Conservation (phyloP, 2,113 vertebrate species). For the Clarias magur region DNA sequence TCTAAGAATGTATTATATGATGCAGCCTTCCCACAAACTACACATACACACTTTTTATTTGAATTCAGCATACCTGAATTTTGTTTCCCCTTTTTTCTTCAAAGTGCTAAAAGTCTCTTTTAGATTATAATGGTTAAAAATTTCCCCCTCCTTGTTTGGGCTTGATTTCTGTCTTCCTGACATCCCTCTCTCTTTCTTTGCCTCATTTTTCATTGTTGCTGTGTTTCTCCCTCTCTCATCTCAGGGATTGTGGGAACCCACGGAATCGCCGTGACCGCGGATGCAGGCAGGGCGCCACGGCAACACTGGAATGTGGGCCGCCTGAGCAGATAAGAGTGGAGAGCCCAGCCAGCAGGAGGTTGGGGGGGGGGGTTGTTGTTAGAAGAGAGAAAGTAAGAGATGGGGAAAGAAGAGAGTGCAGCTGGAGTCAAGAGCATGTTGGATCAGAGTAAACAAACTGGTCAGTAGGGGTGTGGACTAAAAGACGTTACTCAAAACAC, state of each 20-base stretch:
- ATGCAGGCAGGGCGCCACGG: constrained; percentile 80
- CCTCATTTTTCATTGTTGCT: constrained; percentile 40
- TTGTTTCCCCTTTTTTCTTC: neutral
- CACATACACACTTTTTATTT: neutral
- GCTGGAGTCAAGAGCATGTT: constrained; percentile 36
- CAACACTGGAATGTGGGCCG: constrained; percentile 80
- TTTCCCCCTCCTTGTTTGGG: neutral
- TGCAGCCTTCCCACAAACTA: neutral
- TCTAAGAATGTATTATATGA: constrained; percentile 61
- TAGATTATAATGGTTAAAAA: neutral
- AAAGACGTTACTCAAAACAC: constrained; percentile 22
- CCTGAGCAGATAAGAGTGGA: constrained; percentile 79
- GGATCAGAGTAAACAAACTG: constrained; percentile 34
- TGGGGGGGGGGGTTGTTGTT: constrained; percentile 19
- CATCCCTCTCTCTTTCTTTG: constrained; percentile 48
- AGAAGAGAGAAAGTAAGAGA: constrained; percentile 41
- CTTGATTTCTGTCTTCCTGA: constrained; percentile 28
- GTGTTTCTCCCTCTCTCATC: constrained; percentile 53
- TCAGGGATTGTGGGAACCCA: constrained; percentile 78
- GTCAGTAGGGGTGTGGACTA: constrained; percentile 17
- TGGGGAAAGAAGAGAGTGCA: constrained; percentile 51
- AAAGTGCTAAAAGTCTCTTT: neutral
- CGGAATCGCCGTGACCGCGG: constrained; percentile 80
- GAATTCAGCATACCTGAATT: constrained; percentile 1
- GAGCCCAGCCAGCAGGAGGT: constrained; percentile 74